Percentiles rank a stretch among this genome's conserved stretches.
Evolutionary conservation across 2,888 invertebrate genomes (phyloP).

Genomic region (Margaritifera margaritifera): DNA sequence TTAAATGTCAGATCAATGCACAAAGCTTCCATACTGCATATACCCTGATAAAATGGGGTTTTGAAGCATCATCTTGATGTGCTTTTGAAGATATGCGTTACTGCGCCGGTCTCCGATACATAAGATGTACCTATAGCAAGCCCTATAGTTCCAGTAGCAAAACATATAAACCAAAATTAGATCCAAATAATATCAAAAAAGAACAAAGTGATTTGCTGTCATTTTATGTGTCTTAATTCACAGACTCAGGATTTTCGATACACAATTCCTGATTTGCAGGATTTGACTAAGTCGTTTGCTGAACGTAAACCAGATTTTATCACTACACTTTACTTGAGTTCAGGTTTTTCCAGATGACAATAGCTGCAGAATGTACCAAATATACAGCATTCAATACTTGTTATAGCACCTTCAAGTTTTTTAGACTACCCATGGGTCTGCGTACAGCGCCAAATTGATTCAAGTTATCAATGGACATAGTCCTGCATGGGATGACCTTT

Average conservation of each 20-base stretch:
- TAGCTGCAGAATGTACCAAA: too few species aligned
- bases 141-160: constrained; percentile 14
- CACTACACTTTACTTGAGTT: constrained; percentile 12
- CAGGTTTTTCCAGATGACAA: too few species aligned
- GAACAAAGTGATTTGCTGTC: too few species aligned
- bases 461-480: too few species aligned
- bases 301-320: constrained; percentile 14
- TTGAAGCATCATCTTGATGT: constrained; percentile 12
- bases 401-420: constrained; percentile 8
- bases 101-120: constrained; percentile 5
- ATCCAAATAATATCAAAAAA: neutral
- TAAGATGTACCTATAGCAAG: constrained; percentile 15
- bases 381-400: constrained; percentile 15
- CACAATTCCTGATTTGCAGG: constrained; percentile 17
- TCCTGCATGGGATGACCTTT: too few species aligned
- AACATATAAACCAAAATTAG: constrained; percentile 1
- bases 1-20: too few species aligned
- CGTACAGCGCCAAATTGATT: neutral
- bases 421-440: neutral
- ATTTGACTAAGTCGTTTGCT: constrained; percentile 17
- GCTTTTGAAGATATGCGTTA: constrained; percentile 9
- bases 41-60: too few species aligned
- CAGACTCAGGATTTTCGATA: constrained; percentile 11
- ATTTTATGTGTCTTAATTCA: too few species aligned
- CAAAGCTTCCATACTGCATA: too few species aligned